Evolutionary conservation across 2,888 invertebrate genomes (phyloP).

Genomic region (Lithophane ornitopus): DNA sequence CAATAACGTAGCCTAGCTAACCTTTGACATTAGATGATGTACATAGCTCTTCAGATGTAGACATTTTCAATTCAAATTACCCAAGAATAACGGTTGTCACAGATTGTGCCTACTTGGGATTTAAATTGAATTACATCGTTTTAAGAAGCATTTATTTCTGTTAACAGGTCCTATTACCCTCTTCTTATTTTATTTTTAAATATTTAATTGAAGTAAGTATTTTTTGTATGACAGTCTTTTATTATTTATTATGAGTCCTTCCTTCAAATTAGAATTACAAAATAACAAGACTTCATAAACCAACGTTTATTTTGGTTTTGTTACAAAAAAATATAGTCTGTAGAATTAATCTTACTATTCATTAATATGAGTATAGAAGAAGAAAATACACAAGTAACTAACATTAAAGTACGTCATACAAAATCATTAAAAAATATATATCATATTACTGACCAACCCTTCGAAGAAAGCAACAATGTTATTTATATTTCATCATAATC

Average conservation of each 20-base stretch:
- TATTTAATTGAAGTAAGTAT: background rate
- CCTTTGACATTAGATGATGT: slow-evolving; percentile 36
- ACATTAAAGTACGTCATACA: background rate
- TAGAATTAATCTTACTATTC: background rate
- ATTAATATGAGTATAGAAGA: background rate
- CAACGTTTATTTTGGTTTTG: background rate
- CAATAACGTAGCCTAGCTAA: slow-evolving; percentile 31
- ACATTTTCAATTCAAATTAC: slow-evolving; percentile 54
- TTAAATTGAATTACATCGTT: slow-evolving; percentile 42
- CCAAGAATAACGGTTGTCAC: slow-evolving; percentile 39
- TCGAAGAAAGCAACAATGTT: background rate
- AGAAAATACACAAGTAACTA: background rate
- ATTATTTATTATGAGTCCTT: background rate
- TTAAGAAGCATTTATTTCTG: slow-evolving; percentile 29
- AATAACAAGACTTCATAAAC: background rate
- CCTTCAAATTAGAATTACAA: background rate
- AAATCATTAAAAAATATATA: background rate
- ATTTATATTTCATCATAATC: no score
- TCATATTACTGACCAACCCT: background rate
- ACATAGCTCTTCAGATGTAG: slow-evolving; percentile 3
- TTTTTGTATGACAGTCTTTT: background rate
- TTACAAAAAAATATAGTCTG: background rate
- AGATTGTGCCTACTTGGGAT: slow-evolving; percentile 44
- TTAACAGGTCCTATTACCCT: background rate
- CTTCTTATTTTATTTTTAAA: background rate